Conservation (phyloP, 2,113 vertebrate species). For the Acrocephalus arundinaceus region DNA sequence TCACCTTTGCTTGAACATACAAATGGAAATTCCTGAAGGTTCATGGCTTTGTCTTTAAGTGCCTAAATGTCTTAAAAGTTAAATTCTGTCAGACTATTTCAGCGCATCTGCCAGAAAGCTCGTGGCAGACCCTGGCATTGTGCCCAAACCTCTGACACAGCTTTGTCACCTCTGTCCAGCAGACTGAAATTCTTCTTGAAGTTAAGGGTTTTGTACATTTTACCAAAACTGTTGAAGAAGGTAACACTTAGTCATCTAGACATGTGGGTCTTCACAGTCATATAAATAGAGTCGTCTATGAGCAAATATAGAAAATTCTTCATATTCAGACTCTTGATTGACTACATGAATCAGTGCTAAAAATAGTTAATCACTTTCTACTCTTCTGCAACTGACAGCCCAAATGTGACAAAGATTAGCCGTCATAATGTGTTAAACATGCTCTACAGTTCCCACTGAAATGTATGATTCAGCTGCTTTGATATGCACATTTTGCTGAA, state of each 20-base stretch:
- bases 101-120: not conserved
- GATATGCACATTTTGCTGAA: constrained; percentile 68
- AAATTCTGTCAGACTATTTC: not conserved
- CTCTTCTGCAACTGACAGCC: constrained; percentile 24
- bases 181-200: not conserved
- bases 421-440: not conserved
- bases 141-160: not conserved
- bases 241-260: not conserved
- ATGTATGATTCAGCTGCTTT: constrained; percentile 58
- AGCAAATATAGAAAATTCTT: constrained; percentile 19
- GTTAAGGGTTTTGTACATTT: not conserved
- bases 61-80: not conserved
- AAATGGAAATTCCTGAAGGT: not conserved
- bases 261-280: not conserved
- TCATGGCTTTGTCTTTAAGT: not conserved
- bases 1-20: not conserved
- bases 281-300: not conserved
- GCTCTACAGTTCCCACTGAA: constrained; percentile 20
- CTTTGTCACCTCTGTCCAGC: not conserved
- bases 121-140: not conserved
- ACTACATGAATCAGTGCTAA: constrained; percentile 31
- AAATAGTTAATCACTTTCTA: constrained; percentile 56
- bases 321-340: not conserved
- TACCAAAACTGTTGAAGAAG: not conserved
- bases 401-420: constrained; percentile 46